These are phyloP conservation scores for Caenorhabditis zanzibari DNA, from an alignment of 2,888 invertebrate genomes.

Conservation along the genomic window DNA sequence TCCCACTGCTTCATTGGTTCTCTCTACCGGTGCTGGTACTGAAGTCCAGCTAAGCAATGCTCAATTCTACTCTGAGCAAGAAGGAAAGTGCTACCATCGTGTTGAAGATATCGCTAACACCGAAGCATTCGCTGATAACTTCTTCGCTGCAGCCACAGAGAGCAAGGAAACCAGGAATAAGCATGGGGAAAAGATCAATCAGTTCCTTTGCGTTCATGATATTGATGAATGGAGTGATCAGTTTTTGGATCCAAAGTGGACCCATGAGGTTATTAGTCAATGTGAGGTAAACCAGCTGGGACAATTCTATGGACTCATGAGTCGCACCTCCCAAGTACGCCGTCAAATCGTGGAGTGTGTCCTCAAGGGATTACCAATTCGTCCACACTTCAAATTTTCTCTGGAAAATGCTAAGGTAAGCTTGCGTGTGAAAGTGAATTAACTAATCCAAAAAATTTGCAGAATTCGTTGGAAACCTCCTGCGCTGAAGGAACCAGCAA, in stretches of 20 bases:
- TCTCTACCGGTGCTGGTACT: constrained; percentile 78
- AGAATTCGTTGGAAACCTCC: constrained; percentile 74
- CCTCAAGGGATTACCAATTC: constrained; percentile 77
- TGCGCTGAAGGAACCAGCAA: constrained; percentile 63
- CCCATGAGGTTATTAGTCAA: constrained; percentile 79
- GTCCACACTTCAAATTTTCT: constrained; percentile 75
- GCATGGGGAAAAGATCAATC: constrained; percentile 70
- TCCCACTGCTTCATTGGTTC: constrained; percentile 75
- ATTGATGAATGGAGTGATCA: constrained; percentile 81
- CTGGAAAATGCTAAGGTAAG: constrained; percentile 79
- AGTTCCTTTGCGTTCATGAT: constrained; percentile 78
- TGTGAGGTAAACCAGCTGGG: constrained; percentile 72
- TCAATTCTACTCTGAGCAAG: constrained; percentile 75
- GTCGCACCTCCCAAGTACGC: constrained; percentile 77
- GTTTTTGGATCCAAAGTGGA: constrained; percentile 81
- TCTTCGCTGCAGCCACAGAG: constrained; percentile 75
- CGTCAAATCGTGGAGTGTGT: constrained; percentile 79
- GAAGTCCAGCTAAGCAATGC: constrained; percentile 79
- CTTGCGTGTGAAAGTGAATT: background rate
- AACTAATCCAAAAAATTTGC: too few species aligned
- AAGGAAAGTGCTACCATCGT: constrained; percentile 76
- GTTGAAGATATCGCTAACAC: constrained; percentile 75
- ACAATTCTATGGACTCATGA: constrained; percentile 79
- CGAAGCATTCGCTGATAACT: constrained; percentile 75
- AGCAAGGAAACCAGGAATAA: constrained; percentile 53